Evolutionary conservation across 2,113 vertebrate species (phyloP).

Genomic region (Antennarius striatus): DNA sequence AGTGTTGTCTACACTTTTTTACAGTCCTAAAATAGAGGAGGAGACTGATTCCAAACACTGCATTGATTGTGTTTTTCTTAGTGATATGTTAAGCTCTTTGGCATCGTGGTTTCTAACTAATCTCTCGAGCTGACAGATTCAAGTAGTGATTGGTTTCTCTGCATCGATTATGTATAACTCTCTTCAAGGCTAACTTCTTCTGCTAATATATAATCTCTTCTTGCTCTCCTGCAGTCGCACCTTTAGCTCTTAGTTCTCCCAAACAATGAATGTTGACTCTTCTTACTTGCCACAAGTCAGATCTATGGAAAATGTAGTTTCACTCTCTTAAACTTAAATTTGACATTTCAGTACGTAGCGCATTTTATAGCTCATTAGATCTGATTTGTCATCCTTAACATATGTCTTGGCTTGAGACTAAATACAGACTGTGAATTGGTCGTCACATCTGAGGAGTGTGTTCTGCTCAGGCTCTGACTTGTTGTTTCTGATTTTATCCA

Average conservation of each 20-base stretch:
- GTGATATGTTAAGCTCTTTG: constrained; percentile 22
- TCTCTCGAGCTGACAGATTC: constrained; percentile 39
- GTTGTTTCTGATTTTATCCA: constrained; percentile 7
- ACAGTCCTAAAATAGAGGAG: no score
- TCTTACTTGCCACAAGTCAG: background rate
- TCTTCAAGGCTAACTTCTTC: constrained; percentile 25
- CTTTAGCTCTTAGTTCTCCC: constrained; percentile 20
- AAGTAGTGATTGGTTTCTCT: constrained; percentile 38
- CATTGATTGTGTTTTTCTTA: constrained; percentile 27
- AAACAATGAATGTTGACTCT: constrained; percentile 13
- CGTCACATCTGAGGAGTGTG: no score
- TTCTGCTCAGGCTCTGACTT: background rate
- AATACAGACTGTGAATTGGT: no score
- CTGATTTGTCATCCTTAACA: no score
- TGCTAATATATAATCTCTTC: constrained; percentile 19
- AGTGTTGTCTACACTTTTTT: no score
- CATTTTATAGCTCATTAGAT: no score
- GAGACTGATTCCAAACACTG: constrained; percentile 15
- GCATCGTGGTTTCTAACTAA: constrained; percentile 22
- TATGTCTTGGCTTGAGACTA: no score
- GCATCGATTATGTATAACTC: constrained; percentile 42
- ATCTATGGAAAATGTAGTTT: no score
- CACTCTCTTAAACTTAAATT: no score
- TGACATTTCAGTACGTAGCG: no score
- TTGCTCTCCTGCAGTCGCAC: constrained; percentile 28